Percentiles rank a stretch among this genome's conserved stretches.
Conservation (phyloP, 2,888 invertebrate genomes). For the Drosophila prostipennis region DNA sequence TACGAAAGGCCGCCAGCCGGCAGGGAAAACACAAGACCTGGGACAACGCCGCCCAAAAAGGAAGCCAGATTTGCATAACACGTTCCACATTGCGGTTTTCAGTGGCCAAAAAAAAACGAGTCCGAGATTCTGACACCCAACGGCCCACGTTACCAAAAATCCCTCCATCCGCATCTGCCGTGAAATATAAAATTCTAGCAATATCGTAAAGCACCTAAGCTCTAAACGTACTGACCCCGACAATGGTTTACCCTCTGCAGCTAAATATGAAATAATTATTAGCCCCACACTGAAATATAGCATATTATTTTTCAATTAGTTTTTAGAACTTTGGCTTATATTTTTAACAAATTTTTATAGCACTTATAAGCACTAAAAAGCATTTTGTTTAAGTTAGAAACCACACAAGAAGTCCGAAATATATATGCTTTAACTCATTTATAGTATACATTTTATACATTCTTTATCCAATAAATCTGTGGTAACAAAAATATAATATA, state of each 20-base stretch:
- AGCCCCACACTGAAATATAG: no score
- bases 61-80: constrained; percentile 65
- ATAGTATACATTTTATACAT: no score
- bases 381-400: no score
- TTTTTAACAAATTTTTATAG: no score
- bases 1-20: constrained; percentile 23
- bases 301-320: no score
- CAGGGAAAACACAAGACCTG: constrained; percentile 22
- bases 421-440: no score
- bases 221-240: constrained; percentile 1
- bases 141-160: constrained; percentile 39
- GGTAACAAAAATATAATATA: no score
- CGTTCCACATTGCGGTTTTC: constrained; percentile 57
- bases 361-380: no score
- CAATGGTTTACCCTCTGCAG: not conserved
- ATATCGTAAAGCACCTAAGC: constrained; percentile 15
- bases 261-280: no score
- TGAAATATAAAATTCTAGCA: constrained; percentile 54
- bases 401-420: no score
- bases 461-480: no score
- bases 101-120: constrained; percentile 13
- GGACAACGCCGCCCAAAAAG: constrained; percentile 18
- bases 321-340: no score
- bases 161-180: constrained; percentile 53
- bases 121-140: constrained; percentile 18